These are phyloP conservation scores for Zaprionus lineosus DNA, from an alignment of 2,888 invertebrate species.

Conservation along the genomic window DNA sequence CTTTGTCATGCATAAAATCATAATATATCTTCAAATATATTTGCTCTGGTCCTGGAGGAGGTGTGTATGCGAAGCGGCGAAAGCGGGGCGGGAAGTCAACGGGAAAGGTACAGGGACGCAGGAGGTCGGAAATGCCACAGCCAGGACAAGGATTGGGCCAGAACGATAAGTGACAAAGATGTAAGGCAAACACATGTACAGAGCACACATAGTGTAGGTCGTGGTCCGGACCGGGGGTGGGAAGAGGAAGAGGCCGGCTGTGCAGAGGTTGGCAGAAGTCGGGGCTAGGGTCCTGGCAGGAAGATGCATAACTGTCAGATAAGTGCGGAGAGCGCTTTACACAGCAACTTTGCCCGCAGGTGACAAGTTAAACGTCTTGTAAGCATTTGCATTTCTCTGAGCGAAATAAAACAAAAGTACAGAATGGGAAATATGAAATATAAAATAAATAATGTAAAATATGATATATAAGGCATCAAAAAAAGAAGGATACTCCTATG, in stretches of 20 bases:
- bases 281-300: constrained; percentile 15
- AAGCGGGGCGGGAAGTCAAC: too few species aligned
- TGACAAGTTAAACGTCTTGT: constrained; percentile 78
- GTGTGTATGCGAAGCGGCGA: too few species aligned
- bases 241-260: not conserved
- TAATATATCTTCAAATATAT: constrained; percentile 55
- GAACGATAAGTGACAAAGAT: constrained; percentile 75
- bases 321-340: constrained; percentile 64
- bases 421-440: constrained; percentile 7
- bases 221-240: not conserved
- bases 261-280: not conserved
- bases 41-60: too few species aligned
- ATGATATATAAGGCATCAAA: too few species aligned
- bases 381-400: constrained; percentile 66
- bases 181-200: constrained; percentile 72
- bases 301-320: constrained; percentile 76
- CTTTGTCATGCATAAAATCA: constrained; percentile 67
- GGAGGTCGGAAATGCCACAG: too few species aligned
- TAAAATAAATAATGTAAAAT: constrained; percentile 26
- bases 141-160: constrained; percentile 45
- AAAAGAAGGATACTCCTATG: constrained; percentile 11
- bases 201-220: constrained; percentile 53
- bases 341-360: constrained; percentile 69
- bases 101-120: too few species aligned
- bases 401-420: constrained; percentile 1